These are phyloP conservation scores for Polyergus mexicanus DNA, from an alignment of 1,140 invertebrate species.

Conservation along the genomic window DNA sequence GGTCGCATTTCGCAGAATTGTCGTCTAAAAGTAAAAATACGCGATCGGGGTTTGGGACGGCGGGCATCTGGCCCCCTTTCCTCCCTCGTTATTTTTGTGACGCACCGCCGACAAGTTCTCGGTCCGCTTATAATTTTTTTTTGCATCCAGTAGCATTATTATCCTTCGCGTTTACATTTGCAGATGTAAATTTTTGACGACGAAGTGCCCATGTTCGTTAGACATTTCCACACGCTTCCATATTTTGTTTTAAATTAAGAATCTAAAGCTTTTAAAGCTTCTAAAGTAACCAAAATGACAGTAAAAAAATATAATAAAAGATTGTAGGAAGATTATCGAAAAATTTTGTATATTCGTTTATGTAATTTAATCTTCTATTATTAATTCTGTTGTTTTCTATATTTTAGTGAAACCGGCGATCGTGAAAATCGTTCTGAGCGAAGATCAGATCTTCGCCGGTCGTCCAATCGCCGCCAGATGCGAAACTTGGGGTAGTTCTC, in stretches of 20 bases:
- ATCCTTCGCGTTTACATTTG: constrained; percentile 13
- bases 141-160: constrained; percentile 37
- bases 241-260: background rate
- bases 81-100: constrained; percentile 71
- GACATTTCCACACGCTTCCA: background rate
- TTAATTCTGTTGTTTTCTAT: constrained; percentile 13
- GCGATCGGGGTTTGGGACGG: constrained; percentile 53
- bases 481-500: constrained; percentile 91
- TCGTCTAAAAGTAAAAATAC: constrained; percentile 81
- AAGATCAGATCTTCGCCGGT: constrained; percentile 88
- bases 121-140: constrained; percentile 55
- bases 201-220: constrained; percentile 16
- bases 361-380: background rate
- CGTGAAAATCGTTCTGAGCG: constrained; percentile 89
- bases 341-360: too few relatives aligned
- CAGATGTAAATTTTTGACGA: constrained; percentile 19
- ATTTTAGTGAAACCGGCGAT: constrained; percentile 90
- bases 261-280: background rate
- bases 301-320: background rate
- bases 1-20: constrained; percentile 81
- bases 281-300: background rate
- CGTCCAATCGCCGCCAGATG: constrained; percentile 89
- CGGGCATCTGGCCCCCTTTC: constrained; percentile 71
- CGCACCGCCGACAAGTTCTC: background rate
- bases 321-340: background rate